These are phyloP conservation scores for Philopotamus ludificatus DNA, from an alignment of 1,140 invertebrate genomes.

Conservation along the genomic window DNA sequence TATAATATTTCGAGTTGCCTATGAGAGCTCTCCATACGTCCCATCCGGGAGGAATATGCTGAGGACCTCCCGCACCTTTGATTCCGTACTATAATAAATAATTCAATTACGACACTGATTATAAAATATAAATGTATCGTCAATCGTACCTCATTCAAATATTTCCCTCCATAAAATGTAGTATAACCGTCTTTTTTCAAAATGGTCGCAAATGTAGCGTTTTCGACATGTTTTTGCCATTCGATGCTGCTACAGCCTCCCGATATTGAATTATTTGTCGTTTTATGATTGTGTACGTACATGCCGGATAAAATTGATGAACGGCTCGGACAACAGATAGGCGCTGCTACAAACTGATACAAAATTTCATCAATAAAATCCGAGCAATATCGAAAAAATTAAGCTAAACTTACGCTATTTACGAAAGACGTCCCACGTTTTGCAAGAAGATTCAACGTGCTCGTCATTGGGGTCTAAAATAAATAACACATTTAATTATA, in stretches of 20 bases:
- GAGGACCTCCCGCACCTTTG: conserved; percentile 58
- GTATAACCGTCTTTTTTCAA: conserved; percentile 64
- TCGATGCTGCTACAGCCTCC: conserved; percentile 71
- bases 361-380: too few species aligned
- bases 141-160: conserved; percentile 72
- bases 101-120: not conserved
- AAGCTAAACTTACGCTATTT: conserved; percentile 66
- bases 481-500: conserved; percentile 45
- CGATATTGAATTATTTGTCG: conserved; percentile 72
- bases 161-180: conserved; percentile 86
- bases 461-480: conserved; percentile 67
- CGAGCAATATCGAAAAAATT: too few species aligned
- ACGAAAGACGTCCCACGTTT: conserved; percentile 66
- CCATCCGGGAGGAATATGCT: conserved; percentile 78
- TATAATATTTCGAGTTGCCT: conserved; percentile 86
- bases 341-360: conserved; percentile 75
- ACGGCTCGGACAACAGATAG: conserved; percentile 87
- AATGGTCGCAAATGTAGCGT: conserved; percentile 65
- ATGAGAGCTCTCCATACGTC: conserved; percentile 75
- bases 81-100: conserved; percentile 61
- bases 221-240: conserved; percentile 69
- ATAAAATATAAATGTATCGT: not conserved
- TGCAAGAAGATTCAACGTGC: conserved; percentile 62
- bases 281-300: conserved; percentile 81
- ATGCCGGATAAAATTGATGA: conserved; percentile 81